These are phyloP conservation scores for Climacteris rufus DNA, from an alignment of 2,113 vertebrate genomes.

Conservation along the genomic window DNA sequence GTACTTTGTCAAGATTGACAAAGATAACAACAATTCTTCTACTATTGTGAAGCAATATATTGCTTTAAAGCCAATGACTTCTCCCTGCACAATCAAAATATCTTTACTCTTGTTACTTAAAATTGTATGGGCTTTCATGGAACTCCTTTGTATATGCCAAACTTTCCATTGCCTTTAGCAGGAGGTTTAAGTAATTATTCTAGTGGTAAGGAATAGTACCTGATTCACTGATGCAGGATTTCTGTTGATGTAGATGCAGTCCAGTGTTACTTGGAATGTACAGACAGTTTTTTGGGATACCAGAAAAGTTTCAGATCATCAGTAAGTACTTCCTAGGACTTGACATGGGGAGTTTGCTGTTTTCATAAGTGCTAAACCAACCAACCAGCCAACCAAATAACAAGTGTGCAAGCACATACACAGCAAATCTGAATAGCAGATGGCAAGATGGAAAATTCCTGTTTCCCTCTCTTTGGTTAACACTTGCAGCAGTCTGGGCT, in stretches of 20 bases:
- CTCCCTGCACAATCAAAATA: accelerated
- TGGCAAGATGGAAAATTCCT: not conserved
- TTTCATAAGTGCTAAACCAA: not conserved
- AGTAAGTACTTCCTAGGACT: not conserved
- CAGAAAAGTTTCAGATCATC: not conserved
- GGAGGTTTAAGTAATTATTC: not conserved
- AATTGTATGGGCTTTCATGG: not conserved
- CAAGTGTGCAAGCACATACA: not conserved
- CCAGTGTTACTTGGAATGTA: not conserved
- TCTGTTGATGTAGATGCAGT: not conserved
- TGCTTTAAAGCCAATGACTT: not conserved
- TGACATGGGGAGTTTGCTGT: not conserved
- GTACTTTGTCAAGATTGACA: not conserved
- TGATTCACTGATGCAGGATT: not conserved
- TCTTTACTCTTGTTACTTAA: not conserved
- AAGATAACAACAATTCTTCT: not conserved
- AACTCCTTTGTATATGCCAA: not conserved
- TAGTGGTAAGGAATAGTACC: not conserved
- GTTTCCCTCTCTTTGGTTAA: not conserved
- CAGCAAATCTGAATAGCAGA: not conserved
- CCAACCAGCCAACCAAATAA: not conserved
- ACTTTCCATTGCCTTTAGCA: not conserved
- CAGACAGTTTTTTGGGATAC: not conserved
- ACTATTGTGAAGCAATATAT: not conserved
- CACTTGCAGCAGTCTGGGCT: not conserved